Evolutionary conservation across 2,888 invertebrate genomes (phyloP).

Genomic region (Gari tellinella): DNA sequence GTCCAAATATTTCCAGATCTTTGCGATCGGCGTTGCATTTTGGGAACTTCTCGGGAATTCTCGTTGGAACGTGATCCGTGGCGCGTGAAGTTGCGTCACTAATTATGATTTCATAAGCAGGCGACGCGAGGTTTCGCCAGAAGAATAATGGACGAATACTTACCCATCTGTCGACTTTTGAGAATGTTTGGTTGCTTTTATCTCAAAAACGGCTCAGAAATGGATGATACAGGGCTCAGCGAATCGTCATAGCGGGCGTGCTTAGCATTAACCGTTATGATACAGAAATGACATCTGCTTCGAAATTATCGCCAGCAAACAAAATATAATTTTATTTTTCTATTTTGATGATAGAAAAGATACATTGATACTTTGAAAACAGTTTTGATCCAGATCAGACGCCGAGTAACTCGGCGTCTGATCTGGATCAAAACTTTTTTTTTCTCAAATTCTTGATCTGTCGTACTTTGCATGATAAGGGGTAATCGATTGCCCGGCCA

Average conservation of each 20-base stretch:
- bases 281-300: not conserved
- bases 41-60: constrained; percentile 45
- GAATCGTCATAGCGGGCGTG: not conserved
- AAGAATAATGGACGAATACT: constrained; percentile 40
- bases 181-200: not conserved
- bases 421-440: no score
- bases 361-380: not conserved
- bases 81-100: constrained; percentile 69
- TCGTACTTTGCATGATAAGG: no score
- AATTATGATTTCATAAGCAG: constrained; percentile 50
- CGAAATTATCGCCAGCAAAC: not conserved
- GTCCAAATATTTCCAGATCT: constrained; percentile 45
- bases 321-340: no score
- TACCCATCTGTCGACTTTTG: constrained; percentile 59
- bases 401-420: no score
- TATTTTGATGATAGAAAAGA: not conserved
- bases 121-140: constrained; percentile 29
- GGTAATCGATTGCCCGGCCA: no score
- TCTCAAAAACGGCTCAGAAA: no score
- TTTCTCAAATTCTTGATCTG: no score
- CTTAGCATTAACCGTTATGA: not conserved
- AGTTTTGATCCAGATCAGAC: no score
- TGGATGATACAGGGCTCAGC: no score
- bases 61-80: constrained; percentile 50
- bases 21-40: constrained; percentile 13